Base-by-base conservation (phyloP, 2,888 invertebrate genomes). In the Xestia sexstrigata region DNA sequence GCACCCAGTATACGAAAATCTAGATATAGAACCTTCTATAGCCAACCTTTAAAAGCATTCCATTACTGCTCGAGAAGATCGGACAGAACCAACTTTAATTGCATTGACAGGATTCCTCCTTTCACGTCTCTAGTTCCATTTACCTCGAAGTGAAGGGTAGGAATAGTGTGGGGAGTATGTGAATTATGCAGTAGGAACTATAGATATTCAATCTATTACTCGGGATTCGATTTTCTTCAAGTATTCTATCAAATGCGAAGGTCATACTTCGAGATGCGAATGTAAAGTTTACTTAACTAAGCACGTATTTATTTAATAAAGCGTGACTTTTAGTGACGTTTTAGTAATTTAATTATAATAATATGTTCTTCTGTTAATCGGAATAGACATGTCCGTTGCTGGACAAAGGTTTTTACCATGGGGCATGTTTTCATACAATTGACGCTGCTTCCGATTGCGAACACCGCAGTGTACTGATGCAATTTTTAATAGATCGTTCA, bases 71-170 rank as follows among this genome's bases (percentile, higher is more conserved):
- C 70, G 83, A 71, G 71, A 66, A 75, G 65, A 76, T 81, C 70
- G 55, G 49, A 45, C 55, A 70, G 72, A 72, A 76, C 76, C 52
- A 70, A 68, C 68, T 82, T 74, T 85, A 85, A 85, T 83, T 85
- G 71, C 85, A 85, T 85, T 81, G 85, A 63, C 62, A 72, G 68
- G 76, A 83, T 85, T 75, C 84, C 71, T 66, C 65, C 66, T 80
- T 84, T 74, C 63, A 80, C 49, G 74, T 58, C 63, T 68, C 73
- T 3, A 39, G 45, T 52, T 62, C 63, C 73, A 76, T 81, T 76
- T 73, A 76, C 58, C 66, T 62, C 76, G 60, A 66, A 72, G 65
- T 71, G 55, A 72, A 80, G 13, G 52, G 45, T 63, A 70, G 49
- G 63, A 30, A 42, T 42, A 4, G 39, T 58, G 17, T n/a, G 47